Evolutionary conservation across 2,113 vertebrate genomes (phyloP), one percentile per base, ranked within the genome.

Genomic region (Grammomys dolichurus): DNA sequence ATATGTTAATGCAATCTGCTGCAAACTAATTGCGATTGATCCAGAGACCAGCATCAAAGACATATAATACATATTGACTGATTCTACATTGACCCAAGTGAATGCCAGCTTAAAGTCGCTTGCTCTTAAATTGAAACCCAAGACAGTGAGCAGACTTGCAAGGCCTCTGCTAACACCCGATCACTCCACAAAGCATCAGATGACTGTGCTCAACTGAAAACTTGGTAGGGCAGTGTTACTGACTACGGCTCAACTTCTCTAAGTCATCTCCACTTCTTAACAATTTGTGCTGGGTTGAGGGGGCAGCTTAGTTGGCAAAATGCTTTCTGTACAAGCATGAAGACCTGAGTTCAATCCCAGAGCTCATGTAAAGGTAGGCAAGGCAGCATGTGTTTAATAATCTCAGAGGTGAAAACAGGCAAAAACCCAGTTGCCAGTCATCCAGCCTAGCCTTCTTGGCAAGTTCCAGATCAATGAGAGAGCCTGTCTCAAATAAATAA

Each of bases 11-110:
- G 94, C 69, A 97, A 95, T 81, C 90, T 96, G 78, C 95, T 96
- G 67, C 92, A 95, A 95, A 98, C 75, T 97, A 97, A 98, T 80
- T 97, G 96, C 81, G 92, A 97, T 93, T 96, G 95, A 97, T 97
- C 94, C 51, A 87, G 28, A 89, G 67, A 58, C 85, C 78, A 94
- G 87, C 65, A 95, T 93, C 91, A 93, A 3, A 91, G 92, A 87
- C 87, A 87, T 51, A 80, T 87, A 95, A 97, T 86, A 95, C 78
- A 81, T 87, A 98, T 67, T 80, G 93, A 97, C 86, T 36, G 31
- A 22, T 94, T 92, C 76, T 77, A 89, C 40, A 70, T 0, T 90
- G 93, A 92, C 75, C 76, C 17, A 75, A 78, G 82, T 93, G 69
- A 80, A 97, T 87, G 70, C 56, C 51, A 87, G 40, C 65, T 91